A percentile compares a stretch with the other conserved stretches of the same genome.
phyloP scores from a whole-genome alignment of 1,140 invertebrate species.

The Pectinophora gossypiella region DNA sequence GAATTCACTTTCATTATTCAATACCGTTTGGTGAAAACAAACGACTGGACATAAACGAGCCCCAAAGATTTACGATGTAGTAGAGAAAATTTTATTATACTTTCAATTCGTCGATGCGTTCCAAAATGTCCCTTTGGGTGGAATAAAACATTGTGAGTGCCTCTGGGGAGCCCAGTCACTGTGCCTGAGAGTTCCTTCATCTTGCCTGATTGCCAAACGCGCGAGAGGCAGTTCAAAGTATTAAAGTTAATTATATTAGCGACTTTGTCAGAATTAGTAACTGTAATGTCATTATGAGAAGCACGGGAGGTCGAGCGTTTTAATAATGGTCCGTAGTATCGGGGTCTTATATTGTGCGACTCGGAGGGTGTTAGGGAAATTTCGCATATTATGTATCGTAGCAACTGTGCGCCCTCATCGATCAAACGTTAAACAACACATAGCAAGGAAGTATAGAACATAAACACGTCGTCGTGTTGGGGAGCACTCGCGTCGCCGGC shows the following conservation, averaged over 20 bases:
- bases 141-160: slow-evolving; percentile 21
- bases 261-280: slow-evolving; percentile 30
- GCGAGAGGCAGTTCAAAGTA: slow-evolving; percentile 29
- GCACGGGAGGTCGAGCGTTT: slow-evolving; percentile 32
- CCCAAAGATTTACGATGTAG: slow-evolving; percentile 46
- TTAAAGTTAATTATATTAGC: slow-evolving; percentile 40
- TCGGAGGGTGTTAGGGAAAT: slow-evolving; percentile 19
- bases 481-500: slow-evolving; percentile 16
- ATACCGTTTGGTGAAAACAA: slow-evolving; percentile 26
- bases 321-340: slow-evolving; percentile 31
- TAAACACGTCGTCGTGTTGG: slow-evolving; percentile 10
- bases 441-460: slow-evolving; percentile 8
- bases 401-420: slow-evolving; percentile 46
- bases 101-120: slow-evolving; percentile 35
- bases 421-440: slow-evolving; percentile 45
- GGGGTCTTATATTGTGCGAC: no score
- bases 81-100: slow-evolving; percentile 52
- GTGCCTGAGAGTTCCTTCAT: slow-evolving; percentile 14
- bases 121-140: slow-evolving; percentile 26
- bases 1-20: slow-evolving; percentile 24
- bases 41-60: slow-evolving; percentile 32
- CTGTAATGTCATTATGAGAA: slow-evolving; percentile 37
- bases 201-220: slow-evolving; percentile 24
- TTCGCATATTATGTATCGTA: slow-evolving; percentile 36
- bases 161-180: background rate